Evolutionary conservation across 2,888 invertebrate genomes (phyloP), one percentile per base, ranked within the genome.

Genomic region (Rosalia funebris): DNA sequence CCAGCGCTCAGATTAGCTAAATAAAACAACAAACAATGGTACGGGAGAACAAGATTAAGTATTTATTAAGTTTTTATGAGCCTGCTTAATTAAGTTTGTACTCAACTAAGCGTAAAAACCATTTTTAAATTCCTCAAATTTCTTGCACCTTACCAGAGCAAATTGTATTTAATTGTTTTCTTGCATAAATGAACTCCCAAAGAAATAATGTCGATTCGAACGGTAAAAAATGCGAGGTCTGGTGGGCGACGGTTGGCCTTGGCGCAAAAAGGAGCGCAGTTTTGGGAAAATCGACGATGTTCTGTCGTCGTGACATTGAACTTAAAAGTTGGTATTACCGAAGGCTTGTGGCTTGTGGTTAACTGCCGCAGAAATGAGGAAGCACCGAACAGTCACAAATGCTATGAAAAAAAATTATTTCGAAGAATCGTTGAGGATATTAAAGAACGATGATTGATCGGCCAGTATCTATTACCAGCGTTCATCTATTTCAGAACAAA

Each of bases 81-180:
- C 11, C 11, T 44, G 19, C 20, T 32, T 46, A 46, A 46, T 46
- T 46, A 16, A 46, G 32, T 46, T 46, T 15, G 32, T 32, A 46
- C 12, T 32, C 46, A 46, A 44, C 46, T 32, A 32, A 46, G 46
- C 46, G 32, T 46, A 12, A 25, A 46, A 31, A 15, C 16, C 46
- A 32, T 32, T 46, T 46, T 31, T 15, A 46, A 46, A 46, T 46
- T 12, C 31, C 20, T 46, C 31, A 10, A 17, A 53, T 31, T 42
- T 14, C 50, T 48, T 39, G 37, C 20, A 20, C 19, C 39, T 20
- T 15, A 37, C 42, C 42, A 42, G 11, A 42, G 42, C 52, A 42
- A 41, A 53, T 53, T 53, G 52, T 11, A 32, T 53, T 53, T 42
- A 32, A 53, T 53, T 53, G 52, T 53, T 53, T 50, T 42, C 52